phyloP scores from a whole-genome alignment of 2,113 vertebrate genomes.

The Percopsis transmontana region DNA sequence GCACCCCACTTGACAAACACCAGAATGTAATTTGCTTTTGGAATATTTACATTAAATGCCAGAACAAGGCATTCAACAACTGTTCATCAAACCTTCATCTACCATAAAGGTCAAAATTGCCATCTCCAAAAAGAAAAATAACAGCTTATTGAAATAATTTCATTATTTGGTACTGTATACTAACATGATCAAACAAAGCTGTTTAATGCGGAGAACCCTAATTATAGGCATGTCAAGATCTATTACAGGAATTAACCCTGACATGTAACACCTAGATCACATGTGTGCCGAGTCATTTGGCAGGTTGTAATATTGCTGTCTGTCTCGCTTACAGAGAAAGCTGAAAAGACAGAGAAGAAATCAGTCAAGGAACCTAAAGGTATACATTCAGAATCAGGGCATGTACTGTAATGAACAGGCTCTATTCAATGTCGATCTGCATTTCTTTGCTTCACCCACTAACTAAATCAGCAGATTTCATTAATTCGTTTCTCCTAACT shows the following conservation, averaged over 20 bases:
- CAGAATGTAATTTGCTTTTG: no score
- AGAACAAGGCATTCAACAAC: no score
- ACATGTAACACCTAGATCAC: slow-evolving; percentile 14
- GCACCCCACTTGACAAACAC: no score
- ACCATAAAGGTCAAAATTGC: neutral
- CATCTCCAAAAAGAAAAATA: slow-evolving; percentile 22
- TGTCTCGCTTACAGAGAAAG: slow-evolving; percentile 48
- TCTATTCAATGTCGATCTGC: no score
- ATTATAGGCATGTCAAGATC: slow-evolving; percentile 39
- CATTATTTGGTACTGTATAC: slow-evolving; percentile 30
- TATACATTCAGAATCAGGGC: slow-evolving; percentile 55
- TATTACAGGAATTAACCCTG: slow-evolving; percentile 2
- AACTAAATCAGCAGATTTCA: no score
- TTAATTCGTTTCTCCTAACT: no score
- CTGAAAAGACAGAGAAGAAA: slow-evolving; percentile 37
- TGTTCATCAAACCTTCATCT: no score
- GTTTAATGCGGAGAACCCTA: slow-evolving; percentile 31
- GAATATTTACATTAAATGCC: no score
- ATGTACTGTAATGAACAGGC: neutral
- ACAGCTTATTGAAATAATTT: slow-evolving; percentile 18
- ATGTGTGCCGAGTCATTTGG: slow-evolving; percentile 4
- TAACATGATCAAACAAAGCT: slow-evolving; percentile 30
- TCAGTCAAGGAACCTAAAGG: slow-evolving; percentile 55
- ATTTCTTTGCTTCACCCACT: no score
- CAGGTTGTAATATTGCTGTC: slow-evolving; percentile 21